Evolutionary conservation across 1,140 invertebrate species (phyloP).

Genomic region (Drosophila quadrilineata): DNA sequence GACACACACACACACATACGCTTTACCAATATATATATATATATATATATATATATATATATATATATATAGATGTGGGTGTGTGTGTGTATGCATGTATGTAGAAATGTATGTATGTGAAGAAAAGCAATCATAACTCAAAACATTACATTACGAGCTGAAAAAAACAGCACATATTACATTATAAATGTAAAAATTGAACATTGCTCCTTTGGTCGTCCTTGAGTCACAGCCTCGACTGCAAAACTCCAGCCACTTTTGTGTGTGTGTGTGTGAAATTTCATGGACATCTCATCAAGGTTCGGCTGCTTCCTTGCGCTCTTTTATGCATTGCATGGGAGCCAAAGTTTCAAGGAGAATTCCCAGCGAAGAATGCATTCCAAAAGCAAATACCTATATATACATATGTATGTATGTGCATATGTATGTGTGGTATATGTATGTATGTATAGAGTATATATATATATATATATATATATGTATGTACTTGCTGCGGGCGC

Average conservation of each 20-base stretch:
- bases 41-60: too few relatives aligned
- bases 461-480: too few relatives aligned
- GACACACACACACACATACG: too few relatives aligned
- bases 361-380: too few relatives aligned
- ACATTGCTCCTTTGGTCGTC: conserved; percentile 3
- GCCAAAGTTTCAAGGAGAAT: conserved; percentile 7
- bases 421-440: too few relatives aligned
- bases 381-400: too few relatives aligned
- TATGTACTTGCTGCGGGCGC: conserved; percentile 2
- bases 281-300: conserved; percentile 38
- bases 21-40: too few relatives aligned
- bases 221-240: conserved; percentile 37
- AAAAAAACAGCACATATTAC: not conserved
- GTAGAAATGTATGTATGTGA: too few relatives aligned
- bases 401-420: too few relatives aligned
- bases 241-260: conserved; percentile 22
- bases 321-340: not conserved
- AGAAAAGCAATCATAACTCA: conserved; percentile 18
- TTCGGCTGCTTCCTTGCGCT: not conserved
- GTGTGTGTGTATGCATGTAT: too few relatives aligned
- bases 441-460: too few relatives aligned
- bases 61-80: too few relatives aligned
- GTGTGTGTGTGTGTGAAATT: conserved; percentile 16
- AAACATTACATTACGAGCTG: not conserved
- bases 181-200: conserved; percentile 2